Conservation (phyloP, 2,797 vertebrate genomes). For the Sparus aurata region DNA sequence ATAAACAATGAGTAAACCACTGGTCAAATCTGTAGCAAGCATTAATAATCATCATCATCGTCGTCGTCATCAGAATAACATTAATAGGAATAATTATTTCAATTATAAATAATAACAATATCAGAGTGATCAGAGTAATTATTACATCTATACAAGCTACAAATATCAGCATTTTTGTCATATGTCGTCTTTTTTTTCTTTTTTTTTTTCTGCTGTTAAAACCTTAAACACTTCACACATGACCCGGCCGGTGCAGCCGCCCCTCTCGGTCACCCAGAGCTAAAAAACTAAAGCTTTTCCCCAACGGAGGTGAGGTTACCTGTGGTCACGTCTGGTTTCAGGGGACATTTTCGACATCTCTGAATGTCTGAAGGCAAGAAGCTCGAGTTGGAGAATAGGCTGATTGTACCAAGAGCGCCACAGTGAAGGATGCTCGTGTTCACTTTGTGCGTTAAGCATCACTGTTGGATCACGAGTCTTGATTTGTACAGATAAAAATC, state of each 20-base stretch:
- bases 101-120: constrained; percentile 85
- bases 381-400: neutral
- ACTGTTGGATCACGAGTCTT: too few species aligned
- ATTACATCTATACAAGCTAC: constrained; percentile 87
- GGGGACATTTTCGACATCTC: neutral
- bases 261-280: constrained; percentile 83
- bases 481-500: too few species aligned
- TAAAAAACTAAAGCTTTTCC: constrained; percentile 16
- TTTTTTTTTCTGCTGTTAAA: constrained; percentile 74
- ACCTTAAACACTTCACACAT: constrained; percentile 84
- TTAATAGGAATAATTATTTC: constrained; percentile 82
- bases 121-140: constrained; percentile 78
- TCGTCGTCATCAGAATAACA: constrained; percentile 74
- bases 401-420: constrained; percentile 29
- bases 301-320: neutral
- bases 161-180: constrained; percentile 83
- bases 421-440: constrained; percentile 4
- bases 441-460: neutral
- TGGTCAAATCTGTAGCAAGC: constrained; percentile 83
- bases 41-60: constrained; percentile 71
- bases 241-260: constrained; percentile 78
- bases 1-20: constrained; percentile 82
- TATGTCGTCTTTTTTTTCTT: constrained; percentile 32
- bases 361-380: neutral
- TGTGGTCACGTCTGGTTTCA: neutral